These are phyloP conservation scores for Enteromius treurensis DNA, from an alignment of 2,797 vertebrate species.

Conservation along the genomic window DNA sequence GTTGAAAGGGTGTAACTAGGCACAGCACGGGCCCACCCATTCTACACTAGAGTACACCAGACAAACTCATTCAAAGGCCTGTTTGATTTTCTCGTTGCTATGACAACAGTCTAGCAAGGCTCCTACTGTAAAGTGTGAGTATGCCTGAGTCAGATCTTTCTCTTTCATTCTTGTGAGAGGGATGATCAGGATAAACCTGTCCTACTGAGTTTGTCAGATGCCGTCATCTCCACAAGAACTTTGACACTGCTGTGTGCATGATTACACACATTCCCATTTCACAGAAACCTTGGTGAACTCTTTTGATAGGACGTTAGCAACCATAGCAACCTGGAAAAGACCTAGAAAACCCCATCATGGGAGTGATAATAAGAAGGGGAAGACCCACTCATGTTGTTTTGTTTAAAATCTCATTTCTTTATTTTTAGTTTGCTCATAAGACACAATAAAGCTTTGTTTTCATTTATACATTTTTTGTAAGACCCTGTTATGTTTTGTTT, in stretches of 20 bases:
- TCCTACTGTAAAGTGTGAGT: slow-evolving; percentile 35
- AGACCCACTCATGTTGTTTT: neutral
- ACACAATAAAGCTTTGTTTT: neutral
- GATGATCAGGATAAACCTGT: slow-evolving; percentile 12
- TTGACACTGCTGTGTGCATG: neutral
- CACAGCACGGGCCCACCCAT: slow-evolving; percentile 49
- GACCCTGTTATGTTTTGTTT: neutral
- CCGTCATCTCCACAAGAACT: neutral
- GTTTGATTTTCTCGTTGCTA: slow-evolving; percentile 70
- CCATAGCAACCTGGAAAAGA: neutral
- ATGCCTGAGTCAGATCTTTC: slow-evolving; percentile 32
- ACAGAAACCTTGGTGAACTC: neutral
- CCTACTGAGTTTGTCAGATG: neutral
- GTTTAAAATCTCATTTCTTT: neutral
- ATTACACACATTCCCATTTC: neutral
- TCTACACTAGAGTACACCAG: slow-evolving; percentile 51
- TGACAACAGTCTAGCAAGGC: slow-evolving; percentile 61
- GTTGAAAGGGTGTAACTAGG: slow-evolving; percentile 48
- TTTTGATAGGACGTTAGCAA: neutral
- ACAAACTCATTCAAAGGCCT: slow-evolving; percentile 60
- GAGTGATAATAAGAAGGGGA: neutral
- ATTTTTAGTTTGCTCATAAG: neutral
- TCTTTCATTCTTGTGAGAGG: neutral
- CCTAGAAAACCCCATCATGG: neutral
- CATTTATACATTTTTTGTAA: neutral